phyloP scores from a whole-genome alignment of 2,888 invertebrate genomes.

The Rhamphomyia laevipes region DNA sequence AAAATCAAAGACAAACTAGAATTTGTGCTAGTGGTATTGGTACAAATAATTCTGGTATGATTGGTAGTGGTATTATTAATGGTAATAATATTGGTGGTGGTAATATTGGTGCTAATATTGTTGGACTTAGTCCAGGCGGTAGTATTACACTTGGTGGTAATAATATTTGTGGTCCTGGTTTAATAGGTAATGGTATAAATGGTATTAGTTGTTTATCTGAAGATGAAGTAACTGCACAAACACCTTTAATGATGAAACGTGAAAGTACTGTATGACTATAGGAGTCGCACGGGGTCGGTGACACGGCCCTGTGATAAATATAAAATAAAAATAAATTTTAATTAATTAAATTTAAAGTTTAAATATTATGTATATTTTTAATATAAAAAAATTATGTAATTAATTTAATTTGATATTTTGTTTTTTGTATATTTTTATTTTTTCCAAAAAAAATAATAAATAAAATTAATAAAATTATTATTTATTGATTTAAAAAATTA shows the following conservation, averaged over 20 bases:
- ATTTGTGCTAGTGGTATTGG: constrained; percentile 27
- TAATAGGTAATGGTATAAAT: neutral
- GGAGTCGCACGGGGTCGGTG: constrained; percentile 35
- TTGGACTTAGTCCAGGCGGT: neutral
- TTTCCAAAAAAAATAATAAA: constrained; percentile 1
- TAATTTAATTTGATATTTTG: no score
- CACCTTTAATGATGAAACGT: constrained; percentile 50
- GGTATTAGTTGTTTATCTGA: constrained; percentile 35
- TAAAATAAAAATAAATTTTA: constrained; percentile 2
- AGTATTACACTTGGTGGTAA: neutral
- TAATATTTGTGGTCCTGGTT: neutral
- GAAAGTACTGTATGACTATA: constrained; percentile 50
- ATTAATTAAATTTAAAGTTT: neutral
- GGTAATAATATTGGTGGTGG: constrained; percentile 18
- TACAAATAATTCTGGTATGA: constrained; percentile 5
- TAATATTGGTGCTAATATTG: constrained; percentile 13
- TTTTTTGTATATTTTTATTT: neutral
- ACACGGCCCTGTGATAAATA: constrained; percentile 34
- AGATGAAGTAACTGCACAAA: constrained; percentile 47
- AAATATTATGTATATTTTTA: neutral
- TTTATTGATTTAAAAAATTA: no score
- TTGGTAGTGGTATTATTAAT: constrained; percentile 10
- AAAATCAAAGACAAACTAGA: constrained; percentile 28
- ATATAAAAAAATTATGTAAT: no score
- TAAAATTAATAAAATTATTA: neutral